Evolutionary conservation across 2,797 vertebrate genomes (phyloP), one percentile per base, ranked within the genome.

Genomic region (Dryobates pubescens): DNA sequence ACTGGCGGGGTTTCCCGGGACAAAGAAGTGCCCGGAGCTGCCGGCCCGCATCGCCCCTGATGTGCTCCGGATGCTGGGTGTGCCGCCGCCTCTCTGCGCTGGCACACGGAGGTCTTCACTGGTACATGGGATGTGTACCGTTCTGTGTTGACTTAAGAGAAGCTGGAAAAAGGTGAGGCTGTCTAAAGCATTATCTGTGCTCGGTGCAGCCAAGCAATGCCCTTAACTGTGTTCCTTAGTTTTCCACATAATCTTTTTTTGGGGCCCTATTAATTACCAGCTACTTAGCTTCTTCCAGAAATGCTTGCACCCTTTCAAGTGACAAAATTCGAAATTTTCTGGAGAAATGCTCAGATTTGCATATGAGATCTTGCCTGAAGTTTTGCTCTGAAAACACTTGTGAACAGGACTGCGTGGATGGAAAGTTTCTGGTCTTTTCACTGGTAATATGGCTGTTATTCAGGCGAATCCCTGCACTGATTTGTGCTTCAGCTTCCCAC

Each of bases 141-240:
- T 22, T 49, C 11, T 49, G 47, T 1, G 10, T 4, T 13, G 71
- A 0, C 9, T 7, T 7, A 17, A 0, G 47, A 3, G 17, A 7
- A 16, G 45, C 57, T 3, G 2, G 57, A 13, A 29, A 1, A n/a
- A 9, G 15, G 5, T 6, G 71, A 20, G 36, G 51, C 22, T 3
- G 0, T 2, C 8, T 1, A 9, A 16, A 34, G 4, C 13, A 2
- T 9, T 7, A 0, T 1, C 24, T 11, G 71, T 4, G 1, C 59
- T 7, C 34, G 0, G 17, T 5, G 54, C 13, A 7, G 22, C 57
- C n/a, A 0, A 17, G 7, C 36, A 0, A 4, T 15, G 34, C 16
- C 68, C 36, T n/a, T 2, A 24, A 9, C 22, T 7, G 1, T 2
- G 15, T 7, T 15, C 9, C 57, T 68, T 6, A 2, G 0, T 9